These are phyloP conservation scores for Pseudolycoriella hygida DNA, from an alignment of 2,888 invertebrate genomes.

Conservation along the genomic window DNA sequence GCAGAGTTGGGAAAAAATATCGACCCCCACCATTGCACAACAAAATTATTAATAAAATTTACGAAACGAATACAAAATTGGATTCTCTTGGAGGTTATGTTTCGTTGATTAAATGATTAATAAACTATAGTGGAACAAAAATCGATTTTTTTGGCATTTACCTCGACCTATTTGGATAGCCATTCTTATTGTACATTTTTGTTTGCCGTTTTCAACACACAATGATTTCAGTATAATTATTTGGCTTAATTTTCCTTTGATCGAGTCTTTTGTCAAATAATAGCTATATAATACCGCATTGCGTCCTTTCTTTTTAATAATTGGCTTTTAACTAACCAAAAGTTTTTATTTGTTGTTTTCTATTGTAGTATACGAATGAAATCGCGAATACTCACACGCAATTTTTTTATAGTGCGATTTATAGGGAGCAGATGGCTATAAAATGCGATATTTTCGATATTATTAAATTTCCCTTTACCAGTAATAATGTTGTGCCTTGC, in stretches of 20 bases:
- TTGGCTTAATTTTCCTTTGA: neutral
- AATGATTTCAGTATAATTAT: neutral
- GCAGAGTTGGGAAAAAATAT: too few species aligned
- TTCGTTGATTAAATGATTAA: neutral
- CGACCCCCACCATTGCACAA: too few species aligned
- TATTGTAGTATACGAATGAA: too few species aligned
- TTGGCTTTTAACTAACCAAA: too few species aligned
- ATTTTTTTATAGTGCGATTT: too few species aligned
- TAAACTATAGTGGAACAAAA: slow-evolving; percentile 1
- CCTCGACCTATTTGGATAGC: slow-evolving; percentile 14
- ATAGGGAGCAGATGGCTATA: too few species aligned
- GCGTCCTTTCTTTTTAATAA: neutral
- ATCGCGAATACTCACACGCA: too few species aligned
- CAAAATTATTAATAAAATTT: neutral
- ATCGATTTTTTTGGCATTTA: slow-evolving; percentile 9
- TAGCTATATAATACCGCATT: neutral
- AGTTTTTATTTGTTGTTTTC: too few species aligned
- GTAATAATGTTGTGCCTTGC: too few species aligned
- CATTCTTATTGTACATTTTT: slow-evolving; percentile 13
- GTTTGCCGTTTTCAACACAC: neutral
- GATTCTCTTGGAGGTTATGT: neutral
- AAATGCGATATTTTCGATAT: too few species aligned
- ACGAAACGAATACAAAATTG: neutral
- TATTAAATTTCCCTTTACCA: too few species aligned
- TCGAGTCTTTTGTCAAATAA: neutral